Evolutionary conservation across 2,113 vertebrate species (phyloP).

Genomic region (Octodon degus): DNA sequence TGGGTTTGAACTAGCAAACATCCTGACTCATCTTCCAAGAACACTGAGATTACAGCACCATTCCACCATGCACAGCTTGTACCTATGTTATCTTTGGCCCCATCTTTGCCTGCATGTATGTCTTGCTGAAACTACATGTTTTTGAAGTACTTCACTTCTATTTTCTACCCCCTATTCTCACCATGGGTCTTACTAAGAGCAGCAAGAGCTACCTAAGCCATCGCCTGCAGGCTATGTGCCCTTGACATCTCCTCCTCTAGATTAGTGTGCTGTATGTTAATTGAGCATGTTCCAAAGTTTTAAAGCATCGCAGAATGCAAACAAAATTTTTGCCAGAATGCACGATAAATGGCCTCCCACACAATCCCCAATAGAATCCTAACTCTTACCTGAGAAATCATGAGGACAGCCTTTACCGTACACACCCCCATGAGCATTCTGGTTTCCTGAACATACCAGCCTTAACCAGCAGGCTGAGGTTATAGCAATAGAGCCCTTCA

Average conservation of each 20-base stretch:
- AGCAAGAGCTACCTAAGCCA: background rate
- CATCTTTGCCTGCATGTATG: background rate
- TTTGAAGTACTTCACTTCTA: background rate
- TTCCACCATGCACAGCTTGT: background rate
- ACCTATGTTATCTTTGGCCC: background rate
- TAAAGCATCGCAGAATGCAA: background rate
- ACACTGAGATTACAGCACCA: background rate
- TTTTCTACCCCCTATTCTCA: background rate
- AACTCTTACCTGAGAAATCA: background rate
- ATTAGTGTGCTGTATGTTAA: background rate
- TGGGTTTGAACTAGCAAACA: background rate
- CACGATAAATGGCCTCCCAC: background rate
- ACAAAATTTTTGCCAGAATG: background rate
- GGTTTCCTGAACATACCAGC: background rate
- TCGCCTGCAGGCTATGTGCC: background rate
- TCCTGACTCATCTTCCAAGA: background rate
- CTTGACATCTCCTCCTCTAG: background rate
- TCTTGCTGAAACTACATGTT: background rate
- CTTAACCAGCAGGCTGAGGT: background rate
- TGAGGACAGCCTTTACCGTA: background rate
- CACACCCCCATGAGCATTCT: background rate
- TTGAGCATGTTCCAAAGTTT: background rate
- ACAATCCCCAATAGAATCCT: background rate
- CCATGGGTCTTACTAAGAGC: background rate
- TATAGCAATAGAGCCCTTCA: background rate